Evolutionary conservation across 1,140 invertebrate species (phyloP).

Genomic region (Euglossa dilemma): DNA sequence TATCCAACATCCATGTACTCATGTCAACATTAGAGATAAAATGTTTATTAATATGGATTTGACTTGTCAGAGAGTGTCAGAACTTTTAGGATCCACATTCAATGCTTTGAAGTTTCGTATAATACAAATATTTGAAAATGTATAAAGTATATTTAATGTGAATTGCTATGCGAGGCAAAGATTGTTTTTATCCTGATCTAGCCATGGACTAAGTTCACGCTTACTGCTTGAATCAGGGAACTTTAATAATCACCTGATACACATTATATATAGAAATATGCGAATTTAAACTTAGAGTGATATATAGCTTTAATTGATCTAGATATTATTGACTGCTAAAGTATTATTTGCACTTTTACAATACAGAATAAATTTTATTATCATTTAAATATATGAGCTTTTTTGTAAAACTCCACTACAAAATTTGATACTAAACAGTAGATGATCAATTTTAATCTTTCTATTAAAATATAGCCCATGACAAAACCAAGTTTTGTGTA

Average conservation of each 20-base stretch:
- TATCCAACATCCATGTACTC: slow-evolving; percentile 48
- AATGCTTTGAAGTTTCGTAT: slow-evolving; percentile 8
- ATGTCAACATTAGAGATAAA: slow-evolving; percentile 54
- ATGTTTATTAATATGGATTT: slow-evolving; percentile 54
- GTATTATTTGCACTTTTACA: slow-evolving; percentile 52
- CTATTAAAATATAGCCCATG: slow-evolving; percentile 44
- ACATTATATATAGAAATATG: slow-evolving; percentile 13
- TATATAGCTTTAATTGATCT: slow-evolving; percentile 44
- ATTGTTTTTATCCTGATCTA: slow-evolving; percentile 66
- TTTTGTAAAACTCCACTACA: slow-evolving; percentile 7
- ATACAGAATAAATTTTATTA: slow-evolving; percentile 26
- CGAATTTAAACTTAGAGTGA: slow-evolving; percentile 20
- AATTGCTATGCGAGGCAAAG: slow-evolving; percentile 66
- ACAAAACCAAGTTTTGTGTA: slow-evolving; percentile 47
- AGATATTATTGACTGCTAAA: slow-evolving; percentile 40
- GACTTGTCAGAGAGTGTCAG: slow-evolving; percentile 15
- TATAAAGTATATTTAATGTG: slow-evolving; percentile 49
- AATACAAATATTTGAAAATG: slow-evolving; percentile 44
- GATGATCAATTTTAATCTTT: slow-evolving; percentile 34
- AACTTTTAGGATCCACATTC: slow-evolving; percentile 11
- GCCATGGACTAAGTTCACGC: slow-evolving; percentile 68
- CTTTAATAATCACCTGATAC: slow-evolving; percentile 8
- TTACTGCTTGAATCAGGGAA: slow-evolving; percentile 60
- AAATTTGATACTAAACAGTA: slow-evolving; percentile 40
- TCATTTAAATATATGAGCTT: slow-evolving; percentile 18